phyloP scores from a whole-genome alignment of 2,888 invertebrate genomes.

The Chelonus formosanus region DNA sequence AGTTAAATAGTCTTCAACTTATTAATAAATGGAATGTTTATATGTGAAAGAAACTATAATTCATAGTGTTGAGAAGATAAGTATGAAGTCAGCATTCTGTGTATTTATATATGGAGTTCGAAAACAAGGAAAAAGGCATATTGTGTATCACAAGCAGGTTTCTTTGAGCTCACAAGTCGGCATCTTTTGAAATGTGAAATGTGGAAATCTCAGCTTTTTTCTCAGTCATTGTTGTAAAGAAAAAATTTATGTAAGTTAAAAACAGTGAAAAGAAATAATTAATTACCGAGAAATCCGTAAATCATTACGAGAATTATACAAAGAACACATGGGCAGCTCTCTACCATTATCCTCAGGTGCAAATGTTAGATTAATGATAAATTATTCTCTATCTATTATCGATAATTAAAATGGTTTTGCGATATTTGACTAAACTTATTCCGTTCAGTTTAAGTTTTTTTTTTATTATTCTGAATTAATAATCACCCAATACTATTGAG shows the following conservation, averaged over 20 bases:
- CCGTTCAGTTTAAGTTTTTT: constrained; percentile 2
- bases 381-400: constrained; percentile 1
- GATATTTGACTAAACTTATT: neutral
- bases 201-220: constrained; percentile 9
- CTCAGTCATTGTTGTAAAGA: constrained; percentile 6
- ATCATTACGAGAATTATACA: constrained; percentile 13
- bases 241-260: constrained; percentile 2
- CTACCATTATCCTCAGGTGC: constrained; percentile 26
- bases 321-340: constrained; percentile 12
- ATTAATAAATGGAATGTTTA: too few relatives aligned
- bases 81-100: too few relatives aligned
- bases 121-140: constrained; percentile 2
- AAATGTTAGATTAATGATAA: constrained; percentile 22
- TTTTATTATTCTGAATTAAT: neutral
- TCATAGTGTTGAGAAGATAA: too few relatives aligned
- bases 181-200: constrained; percentile 1
- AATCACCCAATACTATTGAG: too few relatives aligned
- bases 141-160: constrained; percentile 6
- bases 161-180: constrained; percentile 21
- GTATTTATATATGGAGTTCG: too few relatives aligned
- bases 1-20: too few relatives aligned
- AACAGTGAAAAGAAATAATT: constrained; percentile 20
- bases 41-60: too few relatives aligned
- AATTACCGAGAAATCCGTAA: constrained; percentile 16
- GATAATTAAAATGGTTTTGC: too few relatives aligned